Percentiles rank a stretch among this genome's conserved stretches.
Evolutionary conservation across 35 echinoderm and acorn worm genomes (phyloP).

Genomic region (Antedon bifida): DNA sequence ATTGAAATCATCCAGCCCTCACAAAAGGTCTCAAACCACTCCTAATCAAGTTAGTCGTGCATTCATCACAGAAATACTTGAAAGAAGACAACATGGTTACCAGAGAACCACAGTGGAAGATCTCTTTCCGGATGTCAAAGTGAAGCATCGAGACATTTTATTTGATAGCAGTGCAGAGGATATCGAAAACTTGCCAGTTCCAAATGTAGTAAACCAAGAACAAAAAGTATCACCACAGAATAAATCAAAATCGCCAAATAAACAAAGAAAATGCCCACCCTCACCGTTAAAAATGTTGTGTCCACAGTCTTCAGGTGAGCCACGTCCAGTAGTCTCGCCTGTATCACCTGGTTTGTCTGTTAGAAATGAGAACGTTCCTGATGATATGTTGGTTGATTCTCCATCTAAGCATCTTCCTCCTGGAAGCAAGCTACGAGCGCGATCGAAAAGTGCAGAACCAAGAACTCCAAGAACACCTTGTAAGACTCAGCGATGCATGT

Average conservation of each 20-base stretch:
- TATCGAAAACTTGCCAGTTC: not conserved
- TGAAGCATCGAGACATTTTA: not conserved
- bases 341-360: not conserved
- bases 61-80: not conserved
- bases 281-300: not conserved
- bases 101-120: not conserved
- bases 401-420: not conserved
- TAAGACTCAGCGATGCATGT: not conserved
- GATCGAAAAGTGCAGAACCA: not conserved
- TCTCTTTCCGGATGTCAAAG: not conserved
- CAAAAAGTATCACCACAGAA: not conserved
- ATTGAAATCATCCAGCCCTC: not conserved
- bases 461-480: not conserved
- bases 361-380: not conserved
- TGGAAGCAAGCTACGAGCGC: not conserved
- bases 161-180: not conserved
- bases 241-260: not conserved
- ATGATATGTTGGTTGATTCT: not conserved
- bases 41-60: not conserved
- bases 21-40: not conserved
- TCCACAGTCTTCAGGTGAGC: not conserved
- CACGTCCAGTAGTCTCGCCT: not conserved
- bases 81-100: not conserved
- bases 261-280: not conserved
- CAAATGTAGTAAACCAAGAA: not conserved